A percentile compares a stretch with the other conserved stretches of the same genome.
phyloP scores from a whole-genome alignment of 2,113 vertebrate genomes.

The Colinus virginianus region DNA sequence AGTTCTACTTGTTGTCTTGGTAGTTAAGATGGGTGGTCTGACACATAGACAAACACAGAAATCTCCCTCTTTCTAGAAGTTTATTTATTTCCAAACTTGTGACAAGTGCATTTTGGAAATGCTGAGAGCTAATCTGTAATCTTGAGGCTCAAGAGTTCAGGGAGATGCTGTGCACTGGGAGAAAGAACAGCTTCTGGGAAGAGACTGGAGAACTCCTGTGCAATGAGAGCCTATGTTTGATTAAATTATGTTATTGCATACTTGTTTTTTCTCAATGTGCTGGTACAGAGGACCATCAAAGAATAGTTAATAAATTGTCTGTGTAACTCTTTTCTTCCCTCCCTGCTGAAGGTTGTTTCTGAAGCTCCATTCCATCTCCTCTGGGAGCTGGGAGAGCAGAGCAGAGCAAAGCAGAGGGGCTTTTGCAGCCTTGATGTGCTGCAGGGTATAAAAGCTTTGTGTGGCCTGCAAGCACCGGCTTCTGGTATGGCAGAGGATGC shows the following conservation, averaged over 20 bases:
- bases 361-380: not conserved
- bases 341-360: not conserved
- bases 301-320: not conserved
- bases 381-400: not conserved
- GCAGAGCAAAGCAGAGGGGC: not conserved
- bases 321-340: not conserved
- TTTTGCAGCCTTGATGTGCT: fast-evolving
- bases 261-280: not conserved
- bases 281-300: not conserved
- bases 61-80: not conserved
- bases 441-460: not conserved
- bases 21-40: not conserved
- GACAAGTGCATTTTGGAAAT: not conserved
- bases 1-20: not conserved
- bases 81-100: not conserved
- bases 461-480: not conserved
- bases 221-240: not conserved
- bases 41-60: not conserved
- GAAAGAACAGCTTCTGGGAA: not conserved
- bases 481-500: fast-evolving
- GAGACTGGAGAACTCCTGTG: no score
- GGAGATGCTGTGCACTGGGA: not conserved
- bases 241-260: not conserved
- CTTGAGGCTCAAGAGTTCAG: not conserved
- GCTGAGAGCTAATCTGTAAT: not conserved